Base-by-base conservation (phyloP, 2,888 invertebrate genomes). In the Athetis lepigone region DNA sequence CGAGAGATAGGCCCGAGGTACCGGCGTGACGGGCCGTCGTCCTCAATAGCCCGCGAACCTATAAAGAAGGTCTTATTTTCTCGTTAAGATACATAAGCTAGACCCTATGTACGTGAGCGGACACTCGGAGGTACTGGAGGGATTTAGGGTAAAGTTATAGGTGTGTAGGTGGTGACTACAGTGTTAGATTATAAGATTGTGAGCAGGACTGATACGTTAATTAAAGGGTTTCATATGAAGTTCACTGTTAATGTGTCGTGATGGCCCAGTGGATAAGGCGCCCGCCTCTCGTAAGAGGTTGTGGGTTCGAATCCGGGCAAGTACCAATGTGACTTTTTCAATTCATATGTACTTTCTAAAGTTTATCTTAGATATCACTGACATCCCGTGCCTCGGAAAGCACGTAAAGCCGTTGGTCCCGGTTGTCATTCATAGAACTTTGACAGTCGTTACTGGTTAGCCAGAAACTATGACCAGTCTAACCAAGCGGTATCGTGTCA, bases 11-110 rank as follows among this genome's bases (percentile, higher is more conserved):
- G 7, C 54, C 11, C 16, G 16, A 60, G 56, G 45, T 61, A 55
- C 33, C 45, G 13, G 1, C 18, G 45, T n/a, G 62, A 29, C 50
- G 37, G 45, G 19, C 37, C 57, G 57, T 58, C 68, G 27, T 8
- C 1, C 51, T 55, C 75, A 58, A 65, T 54, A 58, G 65, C 40
- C 64, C 29, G 39, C 55, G 51, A 39, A 51, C 57, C 52, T 65
- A 58, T 74, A 65, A 65, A 70, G 40, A 70, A 70, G 65, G 70
- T 70, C 61, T 55, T 61, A 58, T 54, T 45, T 70, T 49, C 55
- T 73, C 63, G 57, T 60, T 65, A 61, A 54, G 59, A 68, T 56
- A 72, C 59, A 67, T 72, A 56, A 56, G 65, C 75, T 74, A 65
- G 70, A 60, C 55, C 37, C 37, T 7, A 27, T 21, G 25, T 47